A percentile compares a stretch with the other conserved stretches of the same genome.
phyloP scores from a whole-genome alignment of 35 echinoderm and acorn worm species.

The Holothuria glaberrima region DNA sequence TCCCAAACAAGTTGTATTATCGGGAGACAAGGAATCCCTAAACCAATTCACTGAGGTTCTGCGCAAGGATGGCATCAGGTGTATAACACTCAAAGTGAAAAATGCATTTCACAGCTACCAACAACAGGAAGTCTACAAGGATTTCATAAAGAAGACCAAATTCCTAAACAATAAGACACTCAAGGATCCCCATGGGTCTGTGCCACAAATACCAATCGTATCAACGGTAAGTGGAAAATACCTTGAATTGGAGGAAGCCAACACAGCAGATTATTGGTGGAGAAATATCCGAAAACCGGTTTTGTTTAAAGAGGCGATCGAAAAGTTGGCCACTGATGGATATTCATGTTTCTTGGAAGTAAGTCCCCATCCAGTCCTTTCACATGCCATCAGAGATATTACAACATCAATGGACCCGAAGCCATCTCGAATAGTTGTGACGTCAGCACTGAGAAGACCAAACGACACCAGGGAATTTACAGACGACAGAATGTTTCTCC shows the following conservation, averaged over 20 bases:
- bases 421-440: conserved; percentile 67
- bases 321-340: conserved; percentile 82
- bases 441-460: conserved; percentile 82
- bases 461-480: conserved; percentile 82
- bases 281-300: conserved; percentile 89
- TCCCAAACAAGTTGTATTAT: conserved; percentile 90
- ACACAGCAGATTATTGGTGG: conserved; percentile 90
- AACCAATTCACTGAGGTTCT: conserved; percentile 70
- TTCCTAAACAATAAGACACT: conserved; percentile 58
- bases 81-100: conserved; percentile 81
- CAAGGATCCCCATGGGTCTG: conserved; percentile 46
- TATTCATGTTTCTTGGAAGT: conserved; percentile 92
- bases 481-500: conserved; percentile 85
- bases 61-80: conserved; percentile 74
- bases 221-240: conserved; percentile 89
- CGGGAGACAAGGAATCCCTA: conserved; percentile 86
- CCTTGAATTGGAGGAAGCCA: conserved; percentile 72
- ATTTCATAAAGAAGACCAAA: conserved; percentile 84
- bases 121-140: conserved; percentile 85
- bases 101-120: conserved; percentile 99
- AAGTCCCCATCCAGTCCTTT: conserved; percentile 86
- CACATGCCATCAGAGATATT: conserved; percentile 79
- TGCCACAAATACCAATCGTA: conserved; percentile 84
- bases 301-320: conserved; percentile 74
- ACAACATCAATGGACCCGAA: conserved; percentile 61